These are phyloP conservation scores for Scrobipalpa costella DNA, from an alignment of 2,888 invertebrate genomes.

Conservation along the genomic window DNA sequence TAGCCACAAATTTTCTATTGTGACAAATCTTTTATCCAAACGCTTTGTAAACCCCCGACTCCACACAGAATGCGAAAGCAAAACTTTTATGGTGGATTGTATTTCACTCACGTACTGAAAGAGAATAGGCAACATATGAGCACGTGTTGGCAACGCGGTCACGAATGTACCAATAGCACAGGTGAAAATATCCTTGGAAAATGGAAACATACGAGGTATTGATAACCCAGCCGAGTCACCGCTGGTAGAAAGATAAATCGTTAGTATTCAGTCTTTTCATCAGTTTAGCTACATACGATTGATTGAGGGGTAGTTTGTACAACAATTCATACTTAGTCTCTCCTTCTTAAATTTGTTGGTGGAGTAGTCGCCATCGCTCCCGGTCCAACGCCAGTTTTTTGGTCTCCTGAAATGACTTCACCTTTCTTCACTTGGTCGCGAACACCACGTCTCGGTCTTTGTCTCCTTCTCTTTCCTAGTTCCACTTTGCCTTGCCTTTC, in stretches of 20 bases:
- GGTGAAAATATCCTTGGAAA: constrained; percentile 57
- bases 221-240: constrained; percentile 2
- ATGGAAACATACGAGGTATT: constrained; percentile 17
- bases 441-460: no score
- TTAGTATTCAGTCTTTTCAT: no score
- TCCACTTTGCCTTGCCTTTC: no score
- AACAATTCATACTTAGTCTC: no score
- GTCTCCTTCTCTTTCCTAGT: no score
- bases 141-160: constrained; percentile 65
- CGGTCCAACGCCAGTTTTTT: no score
- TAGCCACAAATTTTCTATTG: background rate
- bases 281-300: no score
- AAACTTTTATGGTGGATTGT: constrained; percentile 48
- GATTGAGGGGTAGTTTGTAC: no score
- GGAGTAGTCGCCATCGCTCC: no score
- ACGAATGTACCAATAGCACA: constrained; percentile 52
- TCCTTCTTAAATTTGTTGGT: no score
- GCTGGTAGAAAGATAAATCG: background rate
- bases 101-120: constrained; percentile 61
- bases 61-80: constrained; percentile 39
- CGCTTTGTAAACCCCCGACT: constrained; percentile 4
- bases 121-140: constrained; percentile 66
- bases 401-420: no score
- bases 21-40: constrained; percentile 4
- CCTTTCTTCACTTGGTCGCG: no score